A percentile compares a stretch with the other conserved stretches of the same genome.
Evolutionary conservation across 2,888 invertebrate species (phyloP).

Genomic region (Parthenolecanium corni): DNA sequence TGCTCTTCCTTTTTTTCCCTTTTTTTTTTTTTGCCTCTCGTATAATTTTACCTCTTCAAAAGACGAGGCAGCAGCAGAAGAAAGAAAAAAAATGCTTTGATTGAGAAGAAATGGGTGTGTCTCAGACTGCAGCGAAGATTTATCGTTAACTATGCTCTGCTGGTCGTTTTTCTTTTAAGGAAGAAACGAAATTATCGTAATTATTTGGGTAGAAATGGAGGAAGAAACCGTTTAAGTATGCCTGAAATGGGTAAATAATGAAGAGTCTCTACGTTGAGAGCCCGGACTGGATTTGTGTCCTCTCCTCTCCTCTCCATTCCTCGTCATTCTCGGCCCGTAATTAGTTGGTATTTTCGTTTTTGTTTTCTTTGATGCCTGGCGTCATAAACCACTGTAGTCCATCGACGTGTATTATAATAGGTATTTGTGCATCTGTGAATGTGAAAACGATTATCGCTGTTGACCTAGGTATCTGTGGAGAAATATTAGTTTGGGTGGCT

Average conservation of each 20-base stretch:
- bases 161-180: too few relatives aligned
- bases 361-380: too few relatives aligned
- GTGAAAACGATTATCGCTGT: too few relatives aligned
- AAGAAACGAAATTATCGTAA: conserved; percentile 15
- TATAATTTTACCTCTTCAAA: background rate
- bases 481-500: too few relatives aligned
- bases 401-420: too few relatives aligned
- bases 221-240: too few relatives aligned
- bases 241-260: background rate
- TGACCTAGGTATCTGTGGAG: too few relatives aligned
- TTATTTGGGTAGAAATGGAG: background rate
- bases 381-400: too few relatives aligned
- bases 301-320: background rate
- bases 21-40: background rate
- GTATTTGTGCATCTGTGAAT: too few relatives aligned
- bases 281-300: background rate
- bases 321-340: too few relatives aligned
- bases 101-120: too few relatives aligned
- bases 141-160: background rate
- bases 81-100: background rate
- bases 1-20: background rate
- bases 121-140: background rate
- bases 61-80: background rate
- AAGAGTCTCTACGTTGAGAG: background rate
- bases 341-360: too few relatives aligned